Evolutionary conservation across 2,797 vertebrate genomes (phyloP).

Genomic region (Sebastes vulpes): DNA sequence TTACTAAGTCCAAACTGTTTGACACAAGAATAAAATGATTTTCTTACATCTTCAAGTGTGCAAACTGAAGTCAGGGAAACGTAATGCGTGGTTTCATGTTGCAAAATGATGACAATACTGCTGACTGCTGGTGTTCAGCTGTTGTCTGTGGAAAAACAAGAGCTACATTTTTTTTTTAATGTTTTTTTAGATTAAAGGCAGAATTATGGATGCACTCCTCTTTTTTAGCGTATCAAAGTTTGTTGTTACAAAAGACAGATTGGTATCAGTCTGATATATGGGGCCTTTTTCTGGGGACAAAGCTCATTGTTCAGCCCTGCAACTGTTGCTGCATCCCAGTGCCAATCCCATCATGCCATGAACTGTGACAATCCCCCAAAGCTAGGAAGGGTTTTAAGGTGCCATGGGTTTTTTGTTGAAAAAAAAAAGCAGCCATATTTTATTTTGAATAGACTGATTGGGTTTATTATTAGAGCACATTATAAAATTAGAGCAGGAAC

Average conservation of each 20-base stretch:
- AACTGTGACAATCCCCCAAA: constrained; percentile 65
- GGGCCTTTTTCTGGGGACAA: constrained; percentile 31
- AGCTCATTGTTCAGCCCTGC: constrained; percentile 59
- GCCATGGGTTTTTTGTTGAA: neutral
- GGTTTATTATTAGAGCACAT: neutral
- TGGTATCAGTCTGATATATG: constrained; percentile 31
- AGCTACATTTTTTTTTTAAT: neutral
- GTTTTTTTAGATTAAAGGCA: constrained; percentile 1
- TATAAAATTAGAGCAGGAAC: neutral
- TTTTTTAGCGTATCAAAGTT: constrained; percentile 47
- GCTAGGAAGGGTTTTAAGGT: constrained; percentile 50
- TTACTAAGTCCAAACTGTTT: constrained; percentile 27
- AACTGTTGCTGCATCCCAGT: constrained; percentile 71
- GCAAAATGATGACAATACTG: constrained; percentile 1
- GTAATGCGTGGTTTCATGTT: neutral
- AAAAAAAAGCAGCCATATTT: neutral
- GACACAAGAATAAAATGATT: neutral
- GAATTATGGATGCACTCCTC: neutral
- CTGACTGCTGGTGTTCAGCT: constrained; percentile 6
- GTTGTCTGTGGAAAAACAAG: neutral
- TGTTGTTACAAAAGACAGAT: constrained; percentile 55
- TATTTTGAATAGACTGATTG: constrained; percentile 2
- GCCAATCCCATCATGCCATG: constrained; percentile 63
- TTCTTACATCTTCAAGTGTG: neutral
- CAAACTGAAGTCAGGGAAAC: neutral